Evolutionary conservation across 2,888 invertebrate genomes (phyloP).

Genomic region (Siphonodentalium dalli): DNA sequence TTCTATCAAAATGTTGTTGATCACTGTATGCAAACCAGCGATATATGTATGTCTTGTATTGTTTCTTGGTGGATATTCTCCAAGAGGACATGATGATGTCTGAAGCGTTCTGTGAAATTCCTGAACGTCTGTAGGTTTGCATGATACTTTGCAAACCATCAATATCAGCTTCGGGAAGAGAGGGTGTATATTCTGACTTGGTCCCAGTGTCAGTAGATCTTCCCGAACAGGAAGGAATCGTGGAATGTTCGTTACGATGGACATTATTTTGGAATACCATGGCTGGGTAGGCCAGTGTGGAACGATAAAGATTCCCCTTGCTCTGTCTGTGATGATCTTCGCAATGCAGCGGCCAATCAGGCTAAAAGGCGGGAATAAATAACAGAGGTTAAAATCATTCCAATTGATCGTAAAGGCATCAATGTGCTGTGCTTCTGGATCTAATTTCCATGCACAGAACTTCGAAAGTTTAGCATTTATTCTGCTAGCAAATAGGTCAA

Average conservation of each 20-base stretch:
- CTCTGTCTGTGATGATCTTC: constrained; percentile 16
- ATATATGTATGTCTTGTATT: too few species aligned
- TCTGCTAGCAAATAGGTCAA: constrained; percentile 18
- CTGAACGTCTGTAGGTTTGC: too few species aligned
- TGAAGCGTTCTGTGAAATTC: too few species aligned
- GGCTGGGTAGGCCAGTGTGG: constrained; percentile 20
- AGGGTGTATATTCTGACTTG: too few species aligned
- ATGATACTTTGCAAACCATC: too few species aligned
- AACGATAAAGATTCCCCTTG: constrained; percentile 16
- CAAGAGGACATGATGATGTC: too few species aligned
- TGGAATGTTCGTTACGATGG: constrained; percentile 2
- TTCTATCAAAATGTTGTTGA: too few species aligned
- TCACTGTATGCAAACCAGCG: too few species aligned
- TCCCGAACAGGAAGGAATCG: background rate
- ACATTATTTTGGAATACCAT: constrained; percentile 16
- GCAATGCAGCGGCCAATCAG: constrained; percentile 3
- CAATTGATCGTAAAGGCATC: constrained; percentile 18
- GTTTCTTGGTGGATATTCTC: too few species aligned
- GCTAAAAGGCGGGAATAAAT: constrained; percentile 18
- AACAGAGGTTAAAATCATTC: background rate
- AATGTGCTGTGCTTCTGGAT: constrained; percentile 5
- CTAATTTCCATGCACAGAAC: constrained; percentile 18
- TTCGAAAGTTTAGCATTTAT: constrained; percentile 5
- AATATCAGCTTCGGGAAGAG: too few species aligned
- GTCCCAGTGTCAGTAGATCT: too few species aligned